Evolutionary conservation across 2,113 vertebrate genomes (phyloP), one percentile per base, ranked within the genome.

Genomic region (Cinclus mexicanus): DNA sequence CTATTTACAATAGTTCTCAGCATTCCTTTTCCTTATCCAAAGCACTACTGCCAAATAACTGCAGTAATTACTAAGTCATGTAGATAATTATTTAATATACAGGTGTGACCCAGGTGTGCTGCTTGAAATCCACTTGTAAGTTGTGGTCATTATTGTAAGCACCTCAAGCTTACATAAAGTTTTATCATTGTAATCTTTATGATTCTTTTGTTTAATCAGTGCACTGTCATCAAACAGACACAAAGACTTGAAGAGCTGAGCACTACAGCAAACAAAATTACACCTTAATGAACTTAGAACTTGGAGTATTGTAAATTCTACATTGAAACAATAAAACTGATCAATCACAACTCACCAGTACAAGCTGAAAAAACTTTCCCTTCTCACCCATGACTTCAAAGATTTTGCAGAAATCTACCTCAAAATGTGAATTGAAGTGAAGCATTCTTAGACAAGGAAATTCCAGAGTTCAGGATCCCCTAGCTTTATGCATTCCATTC

Each of bases 211-310:
- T 95, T 96, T 94, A 91, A 89, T 93, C 42, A 77, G 35, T 24
- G 29, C 9, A 41, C 76, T 80, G 41, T 75, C 52, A 63, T 76
- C 91, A 96, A 94, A 90, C 2, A 49, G 42, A 79, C 41, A 83
- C 33, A 64, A 71, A 49, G 50, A 53, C 16, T 47, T 50, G 37
- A 61, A 60, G 52, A 86, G n/a, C 33, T 49, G 75, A 97, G 70
- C 49, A 59, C 55, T 50, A 59, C 35, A 92, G 61, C 59, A 79
- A 93, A 97, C 25, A 72, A 79, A 97, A 94, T 90, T 83, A 35
- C 42, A 81, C 12, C 6, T 46, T 80, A 55, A 92, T 41, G 41
- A 74, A 84, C 17, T 53, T 47, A 61, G 65, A 86, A 60, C 80
- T 93, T 7, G 20, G 49, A 71, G 60, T 52, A 76, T 4, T 76